These are phyloP conservation scores for Nerophis lumbriciformis DNA, from an alignment of 2,113 vertebrate genomes.

Conservation along the genomic window DNA sequence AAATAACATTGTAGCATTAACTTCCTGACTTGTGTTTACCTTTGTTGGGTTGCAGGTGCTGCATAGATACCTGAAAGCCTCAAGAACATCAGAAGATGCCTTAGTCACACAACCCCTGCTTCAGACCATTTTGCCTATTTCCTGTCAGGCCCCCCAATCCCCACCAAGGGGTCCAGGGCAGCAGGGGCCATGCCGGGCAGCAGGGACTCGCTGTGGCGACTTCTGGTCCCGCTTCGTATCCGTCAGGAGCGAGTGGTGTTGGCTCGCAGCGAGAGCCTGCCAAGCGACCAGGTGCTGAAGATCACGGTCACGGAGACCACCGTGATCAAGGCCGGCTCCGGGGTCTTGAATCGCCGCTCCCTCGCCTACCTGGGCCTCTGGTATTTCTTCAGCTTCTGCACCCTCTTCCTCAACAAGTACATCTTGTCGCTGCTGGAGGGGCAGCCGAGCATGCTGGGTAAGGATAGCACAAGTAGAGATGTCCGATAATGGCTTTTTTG, in stretches of 20 bases:
- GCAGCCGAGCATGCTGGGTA: constrained; percentile 93
- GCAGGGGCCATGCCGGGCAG: constrained; percentile 39
- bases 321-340: constrained; percentile 83
- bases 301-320: constrained; percentile 93
- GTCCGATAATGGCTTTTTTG: too few species aligned
- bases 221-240: constrained; percentile 64
- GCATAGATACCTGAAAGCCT: not conserved
- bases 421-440: constrained; percentile 89
- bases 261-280: constrained; percentile 74
- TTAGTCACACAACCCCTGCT: constrained; percentile 3
- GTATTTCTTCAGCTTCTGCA: constrained; percentile 98
- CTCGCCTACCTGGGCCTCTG: constrained; percentile 82
- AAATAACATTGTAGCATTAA: not conserved
- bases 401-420: constrained; percentile 96
- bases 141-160: constrained; percentile 10
- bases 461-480: constrained; percentile 8
- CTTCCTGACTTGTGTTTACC: not conserved
- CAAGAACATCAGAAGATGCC: constrained; percentile 33
- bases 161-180: not conserved
- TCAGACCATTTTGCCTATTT: not conserved
- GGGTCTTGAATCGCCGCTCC: constrained; percentile 81
- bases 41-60: not conserved
- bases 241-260: constrained; percentile 78
- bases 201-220: constrained; percentile 47
- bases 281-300: constrained; percentile 81